Evolutionary conservation across 2,797 vertebrate species (phyloP), one percentile per base, ranked within the genome.

Genomic region (Urocyon cinereoargenteus): DNA sequence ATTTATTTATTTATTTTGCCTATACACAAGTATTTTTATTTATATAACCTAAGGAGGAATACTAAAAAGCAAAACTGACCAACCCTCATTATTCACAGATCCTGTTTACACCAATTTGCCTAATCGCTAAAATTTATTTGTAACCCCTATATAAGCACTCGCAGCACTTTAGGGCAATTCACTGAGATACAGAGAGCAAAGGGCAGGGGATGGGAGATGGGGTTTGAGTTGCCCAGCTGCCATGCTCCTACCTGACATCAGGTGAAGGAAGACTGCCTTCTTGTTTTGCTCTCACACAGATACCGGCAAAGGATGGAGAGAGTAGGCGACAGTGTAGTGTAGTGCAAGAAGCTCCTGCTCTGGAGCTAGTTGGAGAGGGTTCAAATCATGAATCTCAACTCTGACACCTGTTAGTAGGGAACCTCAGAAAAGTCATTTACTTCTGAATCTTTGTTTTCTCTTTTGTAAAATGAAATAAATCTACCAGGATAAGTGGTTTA

Each of bases 11-110:
- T 61, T 61, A 90, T 78, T 59, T 68, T 31, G 70, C 10, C 31
- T 85, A 49, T 40, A 51, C 3, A 19, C 68, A 91, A 89, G 2
- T 8, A 64, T 66, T 59, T 92, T 89, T 82, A 61, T 89, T 94
- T 90, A 59, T 34, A 36, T 81, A 92, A 26, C 2, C 2, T 31
- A 51, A 75, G 19, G 10, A 84, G 3, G 53, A 70, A 93, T 24
- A 85, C 11, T 75, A 91, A 57, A 89, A 70, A 45, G 8, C 2
- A 77, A 21, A 70, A 6, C 22, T 28, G 13, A 62, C 26, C 26
- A 16, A 73, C 26, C n/a, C 4, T 83, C 21, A 81, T 61, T 77
- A 89, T 61, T 66, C 34, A 7, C 2, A 90, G 26, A 70, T 53
- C 5, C 62, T 97, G 3, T 66, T 34, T 64, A 31, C 82, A 9